phyloP scores from a whole-genome alignment of 1,140 invertebrate species.

The Platorchestia sp. region DNA sequence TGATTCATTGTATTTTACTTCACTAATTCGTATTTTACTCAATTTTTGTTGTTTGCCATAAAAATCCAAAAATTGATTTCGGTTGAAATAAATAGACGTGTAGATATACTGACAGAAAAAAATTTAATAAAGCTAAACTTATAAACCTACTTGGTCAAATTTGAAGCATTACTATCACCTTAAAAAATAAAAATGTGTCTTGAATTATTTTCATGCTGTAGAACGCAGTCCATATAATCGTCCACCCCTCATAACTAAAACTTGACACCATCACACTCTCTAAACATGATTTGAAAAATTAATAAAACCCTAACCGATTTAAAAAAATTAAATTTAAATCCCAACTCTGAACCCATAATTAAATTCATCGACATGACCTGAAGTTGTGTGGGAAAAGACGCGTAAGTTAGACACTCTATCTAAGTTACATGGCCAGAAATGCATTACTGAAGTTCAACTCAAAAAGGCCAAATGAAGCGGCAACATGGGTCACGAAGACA shows the following conservation, averaged over 20 bases:
- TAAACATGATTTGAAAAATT: too few species aligned
- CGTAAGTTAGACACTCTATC: background rate
- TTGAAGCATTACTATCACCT: too few species aligned
- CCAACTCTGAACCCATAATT: too few species aligned
- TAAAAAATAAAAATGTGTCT: too few species aligned
- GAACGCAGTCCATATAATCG: too few species aligned
- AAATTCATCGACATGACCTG: background rate
- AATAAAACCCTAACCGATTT: too few species aligned
- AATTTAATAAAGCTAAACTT: background rate
- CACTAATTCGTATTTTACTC: background rate
- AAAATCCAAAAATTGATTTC: background rate
- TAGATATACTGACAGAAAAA: background rate
- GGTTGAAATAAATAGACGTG: background rate
- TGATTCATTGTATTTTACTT: background rate
- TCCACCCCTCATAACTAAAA: too few species aligned
- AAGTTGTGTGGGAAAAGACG: background rate
- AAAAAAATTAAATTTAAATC: too few species aligned
- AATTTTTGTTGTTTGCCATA: background rate
- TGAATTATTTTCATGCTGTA: too few species aligned
- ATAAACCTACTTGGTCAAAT: too few species aligned
- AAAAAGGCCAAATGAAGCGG: background rate
- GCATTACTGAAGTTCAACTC: background rate
- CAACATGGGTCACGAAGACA: background rate
- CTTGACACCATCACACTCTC: too few species aligned
- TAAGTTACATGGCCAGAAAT: background rate